phyloP scores from a whole-genome alignment of 35 echinoderm and acorn worm genomes.

The Apostichopus californicus region DNA sequence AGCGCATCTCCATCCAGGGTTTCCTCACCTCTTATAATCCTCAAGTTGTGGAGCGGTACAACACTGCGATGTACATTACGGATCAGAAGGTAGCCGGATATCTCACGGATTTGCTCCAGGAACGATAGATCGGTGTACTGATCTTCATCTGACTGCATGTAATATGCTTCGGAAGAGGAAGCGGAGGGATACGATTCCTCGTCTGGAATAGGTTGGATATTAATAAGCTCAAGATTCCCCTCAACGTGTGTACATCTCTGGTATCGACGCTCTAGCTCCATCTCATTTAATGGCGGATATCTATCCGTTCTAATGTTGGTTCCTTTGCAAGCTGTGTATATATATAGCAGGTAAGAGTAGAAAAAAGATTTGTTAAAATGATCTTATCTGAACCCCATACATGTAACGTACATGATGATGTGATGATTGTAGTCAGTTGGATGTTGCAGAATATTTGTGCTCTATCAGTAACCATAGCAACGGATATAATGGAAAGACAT shows the following conservation, averaged over 20 bases:
- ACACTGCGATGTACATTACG: background rate
- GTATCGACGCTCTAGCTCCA: background rate
- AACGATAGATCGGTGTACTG: background rate
- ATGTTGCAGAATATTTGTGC: too few relatives aligned
- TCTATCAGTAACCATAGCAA: too few relatives aligned
- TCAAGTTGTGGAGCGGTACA: background rate
- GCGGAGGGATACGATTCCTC: background rate
- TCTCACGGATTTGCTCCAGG: background rate
- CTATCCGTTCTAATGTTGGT: background rate
- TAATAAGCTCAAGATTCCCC: slow-evolving; percentile 3
- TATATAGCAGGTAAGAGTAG: too few relatives aligned
- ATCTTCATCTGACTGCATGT: background rate
- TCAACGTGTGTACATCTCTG: background rate
- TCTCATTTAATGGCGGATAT: background rate
- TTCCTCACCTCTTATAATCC: slow-evolving; percentile 1
- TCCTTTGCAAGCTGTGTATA: background rate
- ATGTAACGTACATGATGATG: too few relatives aligned
- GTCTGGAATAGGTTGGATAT: background rate
- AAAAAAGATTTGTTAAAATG: too few relatives aligned
- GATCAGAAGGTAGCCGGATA: slow-evolving; percentile 18
- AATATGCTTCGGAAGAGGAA: background rate
- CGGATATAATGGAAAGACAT: too few relatives aligned
- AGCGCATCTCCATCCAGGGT: slow-evolving; percentile 20
- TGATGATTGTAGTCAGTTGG: too few relatives aligned
- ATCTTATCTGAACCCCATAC: too few relatives aligned